Evolutionary conservation across 1,140 invertebrate genomes (phyloP), one percentile per base, ranked within the genome.

Genomic region (Drosophila fuyamai): DNA sequence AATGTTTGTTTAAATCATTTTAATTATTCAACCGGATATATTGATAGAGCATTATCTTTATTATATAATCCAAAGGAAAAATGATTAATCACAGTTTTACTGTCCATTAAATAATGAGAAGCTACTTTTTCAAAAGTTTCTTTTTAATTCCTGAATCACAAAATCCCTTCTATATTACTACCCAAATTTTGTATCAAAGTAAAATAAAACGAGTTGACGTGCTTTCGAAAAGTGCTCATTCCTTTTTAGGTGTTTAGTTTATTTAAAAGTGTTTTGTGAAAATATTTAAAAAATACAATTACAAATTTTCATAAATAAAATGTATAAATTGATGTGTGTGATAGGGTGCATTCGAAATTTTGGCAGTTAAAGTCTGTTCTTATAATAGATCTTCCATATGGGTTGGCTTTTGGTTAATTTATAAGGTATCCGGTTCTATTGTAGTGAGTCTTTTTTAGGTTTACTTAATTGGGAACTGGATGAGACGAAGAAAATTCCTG

Each of bases 141-240:
- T 1, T 7, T 32, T 32, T 32, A 32, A 32, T 32, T 7, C 7
- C 29, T 6, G 7, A 32, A 6, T 1, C 29, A 0, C 29, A 2
- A 32, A 32, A 8, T 23, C 2, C 2, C 23, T 23, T 4, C 23
- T 32, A 7, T 0, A 13, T 13, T 36, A 47, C 23, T 16, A 6
- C 5, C 12, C 9, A 18, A 18, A n/a, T 4, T 2, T n/a, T 9
- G n/a, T 5, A 8, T 1, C 7, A 0, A 4, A 55, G 9, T 54
- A 2, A 57, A 83, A 88, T 78, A 85, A 88, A 90, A 90, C 65
- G 43, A 78, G 47, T 57, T 61, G 38, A 46, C 54, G 46, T 88
- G 78, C 83, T 88, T 86, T 86, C 65, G 29, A 81, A 83, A 79
- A 82, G 71, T 88, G 81, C 73, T 89, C 77, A 68, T 75, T 90